phyloP scores from a whole-genome alignment of 92 coral and sea anemone species.

The Phenganax subtilis region DNA sequence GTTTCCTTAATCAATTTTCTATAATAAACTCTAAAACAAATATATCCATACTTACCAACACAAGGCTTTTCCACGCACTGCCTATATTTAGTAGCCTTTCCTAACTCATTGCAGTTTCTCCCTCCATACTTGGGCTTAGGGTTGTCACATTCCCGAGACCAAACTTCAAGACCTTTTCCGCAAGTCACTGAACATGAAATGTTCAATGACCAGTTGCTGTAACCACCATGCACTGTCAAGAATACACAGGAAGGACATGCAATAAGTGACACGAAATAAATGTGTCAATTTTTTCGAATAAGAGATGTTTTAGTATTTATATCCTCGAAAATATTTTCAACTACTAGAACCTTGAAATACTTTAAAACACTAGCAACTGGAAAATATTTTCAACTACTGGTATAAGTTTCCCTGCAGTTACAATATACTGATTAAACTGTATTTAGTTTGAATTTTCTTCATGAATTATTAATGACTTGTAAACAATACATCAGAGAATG shows the following conservation, averaged over 20 bases:
- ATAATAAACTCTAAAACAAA: neutral
- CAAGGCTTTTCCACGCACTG: neutral
- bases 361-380: too few relatives aligned
- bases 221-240: constrained; percentile 5
- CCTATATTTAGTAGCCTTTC: neutral
- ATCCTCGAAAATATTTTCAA: too few relatives aligned
- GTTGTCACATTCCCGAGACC: constrained; percentile 8
- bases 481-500: neutral
- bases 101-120: neutral
- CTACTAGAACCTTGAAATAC: too few relatives aligned
- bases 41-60: neutral
- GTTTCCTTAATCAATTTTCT: too few relatives aligned
- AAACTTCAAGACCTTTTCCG: neutral
- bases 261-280: neutral
- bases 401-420: too few relatives aligned
- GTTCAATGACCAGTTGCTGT: constrained; percentile 1
- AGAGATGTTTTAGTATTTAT: neutral
- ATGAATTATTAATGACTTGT: too few relatives aligned
- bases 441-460: too few relatives aligned
- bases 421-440: too few relatives aligned
- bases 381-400: too few relatives aligned
- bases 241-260: too few relatives aligned
- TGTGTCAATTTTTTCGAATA: neutral
- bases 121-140: constrained; percentile 23
- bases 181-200: neutral